phyloP scores from a whole-genome alignment of 2,797 vertebrate species.

The Sparus aurata region DNA sequence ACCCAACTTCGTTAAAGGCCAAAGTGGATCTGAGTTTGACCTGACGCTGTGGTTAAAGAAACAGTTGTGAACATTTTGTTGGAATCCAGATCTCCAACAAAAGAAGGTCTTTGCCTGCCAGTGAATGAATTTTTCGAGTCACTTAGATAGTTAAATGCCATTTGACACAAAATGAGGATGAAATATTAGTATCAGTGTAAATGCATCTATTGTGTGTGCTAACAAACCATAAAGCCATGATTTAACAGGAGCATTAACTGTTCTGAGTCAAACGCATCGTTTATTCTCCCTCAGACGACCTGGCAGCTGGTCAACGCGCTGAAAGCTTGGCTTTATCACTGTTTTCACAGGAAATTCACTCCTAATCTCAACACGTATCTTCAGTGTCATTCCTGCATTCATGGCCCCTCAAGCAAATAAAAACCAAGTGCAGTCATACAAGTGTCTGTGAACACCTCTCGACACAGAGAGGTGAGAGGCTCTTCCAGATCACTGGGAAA shows the following conservation, averaged over 20 bases:
- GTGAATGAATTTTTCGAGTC: conserved; percentile 39
- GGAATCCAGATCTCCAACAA: conserved; percentile 44
- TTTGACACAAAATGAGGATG: conserved; percentile 52
- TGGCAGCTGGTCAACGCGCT: conserved; percentile 48
- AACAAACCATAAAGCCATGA: conserved; percentile 64
- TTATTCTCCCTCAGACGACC: conserved; percentile 47
- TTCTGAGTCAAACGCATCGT: conserved; percentile 58
- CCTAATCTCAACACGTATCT: conserved; percentile 61
- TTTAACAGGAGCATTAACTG: conserved; percentile 75
- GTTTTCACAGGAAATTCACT: conserved; percentile 71
- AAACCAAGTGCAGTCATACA: background rate
- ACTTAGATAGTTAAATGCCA: conserved; percentile 55
- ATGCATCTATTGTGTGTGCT: conserved; percentile 71
- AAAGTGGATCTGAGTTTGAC: conserved; percentile 23
- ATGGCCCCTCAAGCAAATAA: conserved; percentile 11
- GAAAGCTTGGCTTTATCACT: conserved; percentile 66
- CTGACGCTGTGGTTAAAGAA: conserved; percentile 3
- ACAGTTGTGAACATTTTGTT: conserved; percentile 8
- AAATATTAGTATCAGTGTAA: conserved; percentile 59
- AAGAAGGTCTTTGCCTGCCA: conserved; percentile 41
- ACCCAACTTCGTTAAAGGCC: background rate
- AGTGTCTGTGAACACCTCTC: conserved; percentile 25
- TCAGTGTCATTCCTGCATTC: conserved; percentile 41
- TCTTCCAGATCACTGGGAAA: conserved; percentile 41
- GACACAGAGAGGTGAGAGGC: background rate